Evolutionary conservation across 64 coral and sea anemone genomes (phyloP).

Genomic region (Acropora tenuis): DNA sequence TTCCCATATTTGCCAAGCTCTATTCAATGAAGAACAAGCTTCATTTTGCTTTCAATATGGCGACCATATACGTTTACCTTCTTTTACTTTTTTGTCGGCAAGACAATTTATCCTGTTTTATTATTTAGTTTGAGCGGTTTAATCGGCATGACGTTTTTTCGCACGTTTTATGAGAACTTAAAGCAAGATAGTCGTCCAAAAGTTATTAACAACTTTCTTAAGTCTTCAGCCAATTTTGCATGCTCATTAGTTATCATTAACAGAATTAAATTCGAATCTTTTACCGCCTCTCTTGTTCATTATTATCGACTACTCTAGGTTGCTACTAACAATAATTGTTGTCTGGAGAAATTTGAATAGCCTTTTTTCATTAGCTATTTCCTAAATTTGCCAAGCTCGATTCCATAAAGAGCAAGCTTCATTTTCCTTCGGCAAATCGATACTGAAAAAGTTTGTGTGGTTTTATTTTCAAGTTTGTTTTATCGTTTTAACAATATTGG

Average conservation of each 20-base stretch:
- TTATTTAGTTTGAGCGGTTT: too few species aligned
- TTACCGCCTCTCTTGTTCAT: neutral
- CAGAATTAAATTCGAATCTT: neutral
- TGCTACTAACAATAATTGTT: constrained; percentile 44
- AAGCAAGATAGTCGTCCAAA: neutral
- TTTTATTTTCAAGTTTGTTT: neutral
- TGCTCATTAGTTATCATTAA: neutral
- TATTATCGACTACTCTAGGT: neutral
- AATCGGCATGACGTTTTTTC: neutral
- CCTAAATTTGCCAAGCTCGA: neutral
- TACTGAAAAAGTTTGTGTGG: neutral
- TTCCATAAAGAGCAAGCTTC: neutral
- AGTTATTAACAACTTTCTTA: neutral
- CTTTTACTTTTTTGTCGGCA: neutral
- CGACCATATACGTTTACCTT: neutral
- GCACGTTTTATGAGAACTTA: neutral
- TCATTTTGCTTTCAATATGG: neutral
- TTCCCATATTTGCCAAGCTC: too few species aligned
- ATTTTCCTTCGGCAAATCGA: neutral
- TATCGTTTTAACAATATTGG: neutral
- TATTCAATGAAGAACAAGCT: neutral
- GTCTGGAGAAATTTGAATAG: neutral
- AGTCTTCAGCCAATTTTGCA: neutral
- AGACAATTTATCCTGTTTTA: neutral
- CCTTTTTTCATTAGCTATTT: neutral